These are phyloP conservation scores for Sturnira hondurensis DNA, from an alignment of 2,113 vertebrate species.

Conservation along the genomic window DNA sequence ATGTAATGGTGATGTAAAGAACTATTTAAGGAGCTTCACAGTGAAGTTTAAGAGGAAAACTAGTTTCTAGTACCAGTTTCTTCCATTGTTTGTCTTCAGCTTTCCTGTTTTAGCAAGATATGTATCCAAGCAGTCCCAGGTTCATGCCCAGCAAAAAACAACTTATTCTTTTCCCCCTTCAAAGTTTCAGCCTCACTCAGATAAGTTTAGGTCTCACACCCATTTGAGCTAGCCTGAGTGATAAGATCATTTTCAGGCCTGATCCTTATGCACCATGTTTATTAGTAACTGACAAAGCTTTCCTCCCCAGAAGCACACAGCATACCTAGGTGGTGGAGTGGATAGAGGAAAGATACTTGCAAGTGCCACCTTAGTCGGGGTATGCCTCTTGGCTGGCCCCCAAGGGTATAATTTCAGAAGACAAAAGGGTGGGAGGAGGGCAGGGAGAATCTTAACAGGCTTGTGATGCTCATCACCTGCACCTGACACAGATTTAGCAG, in stretches of 20 bases:
- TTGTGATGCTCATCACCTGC: accelerated
- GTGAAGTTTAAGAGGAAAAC: neutral
- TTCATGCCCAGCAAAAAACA: neutral
- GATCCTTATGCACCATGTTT: accelerated
- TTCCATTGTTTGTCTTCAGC: neutral
- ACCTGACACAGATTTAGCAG: neutral
- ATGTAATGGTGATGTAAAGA: neutral
- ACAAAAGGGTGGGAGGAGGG: neutral
- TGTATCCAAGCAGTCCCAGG: neutral
- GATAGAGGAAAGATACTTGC: neutral
- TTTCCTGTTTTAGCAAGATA: neutral
- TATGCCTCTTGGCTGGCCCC: neutral
- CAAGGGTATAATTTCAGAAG: neutral
- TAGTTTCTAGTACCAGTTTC: neutral
- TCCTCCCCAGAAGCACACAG: neutral
- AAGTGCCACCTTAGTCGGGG: too few relatives aligned
- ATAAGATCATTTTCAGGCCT: neutral
- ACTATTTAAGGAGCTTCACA: neutral
- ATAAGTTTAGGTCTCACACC: neutral
- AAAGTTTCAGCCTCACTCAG: neutral
- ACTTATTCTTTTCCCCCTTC: neutral
- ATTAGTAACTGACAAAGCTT: neutral
- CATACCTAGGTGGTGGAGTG: too few relatives aligned
- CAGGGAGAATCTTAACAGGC: neutral
- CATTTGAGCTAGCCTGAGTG: neutral